Base-by-base conservation (phyloP, 2,797 vertebrate genomes). In the Takifugu ocellatus region DNA sequence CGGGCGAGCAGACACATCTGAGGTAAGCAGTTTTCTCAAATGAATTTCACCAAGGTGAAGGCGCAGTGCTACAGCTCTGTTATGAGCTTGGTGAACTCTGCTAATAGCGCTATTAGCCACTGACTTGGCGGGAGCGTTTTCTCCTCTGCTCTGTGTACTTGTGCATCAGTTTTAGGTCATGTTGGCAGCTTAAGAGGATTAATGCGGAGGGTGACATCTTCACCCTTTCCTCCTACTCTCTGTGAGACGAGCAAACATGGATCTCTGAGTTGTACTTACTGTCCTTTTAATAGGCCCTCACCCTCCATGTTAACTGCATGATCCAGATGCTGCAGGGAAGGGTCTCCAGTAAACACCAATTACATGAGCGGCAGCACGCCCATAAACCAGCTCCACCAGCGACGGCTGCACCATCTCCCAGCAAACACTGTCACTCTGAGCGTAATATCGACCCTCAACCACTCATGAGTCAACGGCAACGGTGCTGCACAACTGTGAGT, bases 111-210 rank as follows among this genome's bases (percentile, higher is more conserved):
- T 58, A 58, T 68, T 74, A 71, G 72, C 72, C 65, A 68, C 62
- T 70, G 75, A 66, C 64, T 67, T 21, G 16, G n/a, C 6, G 21
- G 44, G 44, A 21, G 6, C 11, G 17, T 46, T n/a, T 46, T 46
- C 44, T 46, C 3, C n/a, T 46, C 44, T 46, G 16, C 44, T 21
- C 17, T 73, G 72, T 78, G 54, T 73, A 9, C 65, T 78, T 64
- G 74, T 66, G 72, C 79, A 64, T 79, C 70, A 55, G 61, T 84
- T 85, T 82, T 76, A 72, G 79, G 82, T 77, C 74, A 70, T 54
- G 81, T 74, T 76, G 81, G 81, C 84, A 73, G 71, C 68, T 76
- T 84, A 78, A 81, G 84, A 56, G 83, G 85, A 87, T 86, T 79
- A 86, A 79, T 71, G 70, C 59, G 8, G 56, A 61, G 66, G 56